These are phyloP conservation scores for Pyralis farinalis DNA, from an alignment of 2,888 invertebrate genomes.

Conservation along the genomic window DNA sequence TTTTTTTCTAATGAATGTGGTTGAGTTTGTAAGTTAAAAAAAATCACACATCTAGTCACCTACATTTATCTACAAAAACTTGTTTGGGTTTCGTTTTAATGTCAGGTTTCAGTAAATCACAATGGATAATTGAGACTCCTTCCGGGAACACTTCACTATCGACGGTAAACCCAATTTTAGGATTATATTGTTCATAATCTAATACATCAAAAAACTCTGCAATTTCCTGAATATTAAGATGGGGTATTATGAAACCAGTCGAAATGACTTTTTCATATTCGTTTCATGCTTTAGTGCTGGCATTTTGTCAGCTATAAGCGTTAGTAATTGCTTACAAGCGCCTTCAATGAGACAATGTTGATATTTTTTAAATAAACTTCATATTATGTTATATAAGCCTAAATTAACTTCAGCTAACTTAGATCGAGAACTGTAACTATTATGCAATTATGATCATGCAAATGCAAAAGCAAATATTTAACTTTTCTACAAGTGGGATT, in stretches of 20 bases:
- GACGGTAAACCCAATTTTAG: slow-evolving; percentile 67
- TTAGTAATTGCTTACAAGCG: slow-evolving; percentile 38
- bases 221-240: slow-evolving; percentile 68
- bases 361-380: neutral
- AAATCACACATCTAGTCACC: slow-evolving; percentile 61
- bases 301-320: slow-evolving; percentile 52
- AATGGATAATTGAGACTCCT: slow-evolving; percentile 38
- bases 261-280: slow-evolving; percentile 24
- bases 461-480: slow-evolving; percentile 34
- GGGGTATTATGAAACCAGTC: slow-evolving; percentile 40
- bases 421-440: slow-evolving; percentile 9
- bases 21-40: slow-evolving; percentile 30
- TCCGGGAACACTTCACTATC: slow-evolving; percentile 45
- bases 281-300: slow-evolving; percentile 49
- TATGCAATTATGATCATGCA: slow-evolving; percentile 36
- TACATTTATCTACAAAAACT: slow-evolving; percentile 61
- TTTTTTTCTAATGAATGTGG: slow-evolving; percentile 41
- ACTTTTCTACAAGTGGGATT: slow-evolving; percentile 3
- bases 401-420: slow-evolving; percentile 24
- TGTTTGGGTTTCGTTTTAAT: slow-evolving; percentile 30
- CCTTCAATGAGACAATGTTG: slow-evolving; percentile 32
- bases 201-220: slow-evolving; percentile 40
- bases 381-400: neutral
- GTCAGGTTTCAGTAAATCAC: slow-evolving; percentile 48
- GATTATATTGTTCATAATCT: slow-evolving; percentile 52